Base-by-base conservation (phyloP, 2,113 vertebrate species). In the Rutilus rutilus region DNA sequence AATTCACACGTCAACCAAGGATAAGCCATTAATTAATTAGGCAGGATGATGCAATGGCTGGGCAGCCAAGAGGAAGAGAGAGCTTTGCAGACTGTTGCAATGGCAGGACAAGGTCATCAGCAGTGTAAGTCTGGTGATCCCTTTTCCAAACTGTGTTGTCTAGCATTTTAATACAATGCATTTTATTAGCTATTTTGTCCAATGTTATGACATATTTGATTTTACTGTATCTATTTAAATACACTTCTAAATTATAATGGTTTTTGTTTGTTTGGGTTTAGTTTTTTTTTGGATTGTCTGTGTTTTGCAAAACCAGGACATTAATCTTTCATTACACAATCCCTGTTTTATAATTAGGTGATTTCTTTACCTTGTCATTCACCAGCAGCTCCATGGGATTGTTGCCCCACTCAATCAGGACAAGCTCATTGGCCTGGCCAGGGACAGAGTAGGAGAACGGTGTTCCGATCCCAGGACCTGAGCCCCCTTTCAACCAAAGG, bases 381-480 rank as follows among this genome's bases (percentile, higher is more conserved):
- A 96, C 90, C 0, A 96, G 93, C 36, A 96, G 92, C 89, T 96
- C 94, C 93, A 95, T 94, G 0, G 94, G 94, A 84, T 95, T 95
- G 85, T 86, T 94, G 2, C 94, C 94, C 95, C 94, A 95, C 84
- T 96, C 94, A 1, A 96, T 94, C 0, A 96, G 92, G 65, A 95
- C 94, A 81, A 96, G 90, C 80, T 96, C 95, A n/a, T 95, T 96
- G 50, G 94, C 92, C 64, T 96, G 95, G 1, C 95, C 94, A 0
- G 94, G 93, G 0, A 95, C 92, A 0, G 95, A 94, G 36, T 96
- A 96, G 83, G 95, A 96, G 86, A 96, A 93, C 0, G 95, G 94
- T 0, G 95, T 95, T 1, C 95, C 95, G 0, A 95, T 86, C n/a
- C 94, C 93, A 0, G 94, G 92, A 2, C 92, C 90, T 1, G 91